Base-by-base conservation (phyloP, 2,888 invertebrate genomes). In the Ormyrus nitidulus region DNA sequence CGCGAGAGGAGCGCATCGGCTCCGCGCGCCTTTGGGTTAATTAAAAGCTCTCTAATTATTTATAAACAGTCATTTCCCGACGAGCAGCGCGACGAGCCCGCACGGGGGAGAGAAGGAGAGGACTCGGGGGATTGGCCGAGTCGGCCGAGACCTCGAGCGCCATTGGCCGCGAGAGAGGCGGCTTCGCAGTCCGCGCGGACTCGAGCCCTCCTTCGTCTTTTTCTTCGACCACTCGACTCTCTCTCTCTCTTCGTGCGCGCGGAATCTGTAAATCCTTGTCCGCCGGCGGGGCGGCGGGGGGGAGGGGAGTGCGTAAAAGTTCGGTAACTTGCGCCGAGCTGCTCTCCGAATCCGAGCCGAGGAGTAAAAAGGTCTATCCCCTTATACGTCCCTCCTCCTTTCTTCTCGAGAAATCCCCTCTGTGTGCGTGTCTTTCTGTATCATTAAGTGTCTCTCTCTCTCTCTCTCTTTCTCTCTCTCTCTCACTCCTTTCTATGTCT, bases 11-110 rank as follows among this genome's bases (percentile, higher is more conserved):
- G 53, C 34, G 48, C 58, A 1, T 9, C 68, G 51, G 44, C 6
- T 51, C 59, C 13, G 44, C 19, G 53, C 13, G 46, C 19, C 68
- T 53, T 85, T 85, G 85, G 87, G 83, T 89, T 89, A 90, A 90
- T 90, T 89, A 90, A 90, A 90, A 89, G 87, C 90, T 89, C 89
- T 89, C 90, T 90, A 90, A 90, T 90, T 90, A 90, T 90, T 90
- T 89, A 90, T 89, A 90, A 89, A 89, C 88, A 90, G 89, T 88
- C 87, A 88, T 89, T 89, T 87, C 88, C 84, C 84, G 85, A 58
- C 74, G 61, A 51, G 34, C 49, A n/a, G 62, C 53, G 61, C 44
- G 34, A 46, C 5, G 19, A 19, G 19, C 19, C 19, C 1, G 19
- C 19, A 19, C 19, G 19, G 19, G 19, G 19, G 19, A 19, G 19